Percentiles rank a stretch among this genome's conserved stretches.
phyloP scores from a whole-genome alignment of 2,113 vertebrate species.

The Atherinomorus stipes region DNA sequence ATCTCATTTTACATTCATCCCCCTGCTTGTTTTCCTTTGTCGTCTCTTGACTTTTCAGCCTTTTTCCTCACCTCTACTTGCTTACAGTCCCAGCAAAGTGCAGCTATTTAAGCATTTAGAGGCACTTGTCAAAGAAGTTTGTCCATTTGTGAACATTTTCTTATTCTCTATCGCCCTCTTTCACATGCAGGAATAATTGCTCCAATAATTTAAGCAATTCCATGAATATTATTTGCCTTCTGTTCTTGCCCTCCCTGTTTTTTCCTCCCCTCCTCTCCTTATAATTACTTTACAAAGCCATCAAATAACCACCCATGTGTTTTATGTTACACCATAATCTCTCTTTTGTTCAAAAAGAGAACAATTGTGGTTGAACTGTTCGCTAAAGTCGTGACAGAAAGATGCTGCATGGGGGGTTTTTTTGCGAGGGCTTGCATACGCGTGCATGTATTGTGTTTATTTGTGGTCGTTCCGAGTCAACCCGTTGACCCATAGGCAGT shows the following conservation, averaged over 20 bases:
- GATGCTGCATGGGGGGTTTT: constrained; percentile 30
- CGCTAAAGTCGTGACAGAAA: constrained; percentile 71
- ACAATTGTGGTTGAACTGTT: constrained; percentile 77
- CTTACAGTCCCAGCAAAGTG: constrained; percentile 12
- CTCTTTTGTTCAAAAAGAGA: constrained; percentile 78
- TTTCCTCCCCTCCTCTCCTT: constrained; percentile 18
- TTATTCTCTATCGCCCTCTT: constrained; percentile 8
- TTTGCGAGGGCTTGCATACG: constrained; percentile 4
- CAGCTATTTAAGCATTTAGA: not conserved
- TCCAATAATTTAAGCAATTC: constrained; percentile 51
- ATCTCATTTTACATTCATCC: constrained; percentile 1
- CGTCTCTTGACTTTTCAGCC: not conserved
- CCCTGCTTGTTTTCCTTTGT: not conserved
- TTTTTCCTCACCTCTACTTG: not conserved
- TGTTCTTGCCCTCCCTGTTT: constrained; percentile 30
- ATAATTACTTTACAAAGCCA: constrained; percentile 72
- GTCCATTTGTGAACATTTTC: not conserved
- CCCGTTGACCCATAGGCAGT: constrained; percentile 53
- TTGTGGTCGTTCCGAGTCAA: constrained; percentile 72
- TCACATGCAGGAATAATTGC: constrained; percentile 42
- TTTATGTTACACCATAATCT: constrained; percentile 77
- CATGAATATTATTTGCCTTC: constrained; percentile 44
- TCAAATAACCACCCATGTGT: constrained; percentile 76
- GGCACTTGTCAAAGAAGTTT: not conserved
- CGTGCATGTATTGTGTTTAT: constrained; percentile 55